Conservation (phyloP, 2,888 invertebrate genomes). For the Standfussiana lucernea region DNA sequence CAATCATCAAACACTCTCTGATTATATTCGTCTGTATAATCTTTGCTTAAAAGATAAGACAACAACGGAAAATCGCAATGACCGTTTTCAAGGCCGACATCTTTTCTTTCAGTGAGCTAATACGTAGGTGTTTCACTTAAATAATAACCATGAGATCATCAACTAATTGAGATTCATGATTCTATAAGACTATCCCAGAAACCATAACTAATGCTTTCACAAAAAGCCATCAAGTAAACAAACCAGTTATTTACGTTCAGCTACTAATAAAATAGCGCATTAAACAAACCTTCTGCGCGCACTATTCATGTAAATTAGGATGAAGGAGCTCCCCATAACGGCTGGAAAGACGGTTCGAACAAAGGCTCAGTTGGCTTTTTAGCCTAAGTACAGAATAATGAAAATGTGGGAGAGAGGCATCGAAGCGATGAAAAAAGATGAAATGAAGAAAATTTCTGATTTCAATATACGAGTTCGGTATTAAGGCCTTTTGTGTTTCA, state of each 20-base stretch:
- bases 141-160: background rate
- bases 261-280: slow-evolving; percentile 73
- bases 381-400: slow-evolving; percentile 80
- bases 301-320: slow-evolving; percentile 84
- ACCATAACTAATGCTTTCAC: background rate
- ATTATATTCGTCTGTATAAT: background rate
- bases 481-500: slow-evolving; percentile 48
- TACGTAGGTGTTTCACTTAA: background rate
- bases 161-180: background rate
- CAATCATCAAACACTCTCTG: background rate
- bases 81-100: background rate
- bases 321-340: slow-evolving; percentile 74
- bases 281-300: slow-evolving; percentile 69
- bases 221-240: slow-evolving; percentile 3
- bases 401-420: slow-evolving; percentile 73
- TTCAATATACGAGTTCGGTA: slow-evolving; percentile 60
- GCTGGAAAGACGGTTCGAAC: slow-evolving; percentile 74
- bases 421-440: slow-evolving; percentile 68
- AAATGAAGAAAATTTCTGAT: slow-evolving; percentile 66
- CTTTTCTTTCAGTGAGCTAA: background rate
- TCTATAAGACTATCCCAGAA: background rate
- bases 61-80: background rate
- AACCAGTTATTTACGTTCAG: slow-evolving; percentile 27
- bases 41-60: background rate
- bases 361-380: slow-evolving; percentile 79